Base-by-base conservation (phyloP, 2,888 invertebrate genomes). In the Andrena bucephala region DNA sequence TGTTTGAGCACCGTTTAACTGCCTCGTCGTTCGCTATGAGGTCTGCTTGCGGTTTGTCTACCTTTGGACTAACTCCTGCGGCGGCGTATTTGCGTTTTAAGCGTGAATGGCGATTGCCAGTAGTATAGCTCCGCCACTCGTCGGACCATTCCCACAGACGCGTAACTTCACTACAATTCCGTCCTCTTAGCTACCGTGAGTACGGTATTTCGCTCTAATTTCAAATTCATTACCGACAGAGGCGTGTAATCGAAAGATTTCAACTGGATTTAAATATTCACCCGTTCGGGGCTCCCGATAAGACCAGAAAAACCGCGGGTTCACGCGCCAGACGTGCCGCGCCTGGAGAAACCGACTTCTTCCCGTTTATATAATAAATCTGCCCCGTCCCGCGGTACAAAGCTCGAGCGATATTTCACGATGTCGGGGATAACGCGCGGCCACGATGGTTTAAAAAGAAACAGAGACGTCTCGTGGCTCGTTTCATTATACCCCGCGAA, bases 351-450 rank as follows among this genome's bases (percentile, higher is more conserved):
- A 42, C 60, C 13, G 20, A 66, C 36, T 67, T 36, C 71, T 78
- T n/a, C 48, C 20, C 33, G 71, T 24, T 42, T 59, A 50, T 72
- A 63, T 63, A 68, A 73, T 72, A 81, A 72, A 81, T 79, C 63
- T 68, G 52, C 52, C 24, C 57, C 10, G 3, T 42, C 10, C 48
- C 63, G 27, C 63, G 63, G 52, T 73, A 65, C 48, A 60, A 71
- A 77, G 70, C 71, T 62, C 54, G 20, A 8, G 50, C 54, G 20
- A 72, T 78, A 81, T 81, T 78, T 79, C 73, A 81, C 68, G n/a
- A 42, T 52, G 80, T 62, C 77, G n/a, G n/a, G 60, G 79, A 70
- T 66, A 67, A 67, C 70, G 77, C 52, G 48, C 27, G 54, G 52
- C 60, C 42, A 31, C 52, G 42, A 67, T 20, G 31, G 60, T 60